Percentiles rank a stretch among this genome's conserved stretches.
Evolutionary conservation across 2,797 vertebrate genomes (phyloP).

Genomic region (Eulemur rubriventer): DNA sequence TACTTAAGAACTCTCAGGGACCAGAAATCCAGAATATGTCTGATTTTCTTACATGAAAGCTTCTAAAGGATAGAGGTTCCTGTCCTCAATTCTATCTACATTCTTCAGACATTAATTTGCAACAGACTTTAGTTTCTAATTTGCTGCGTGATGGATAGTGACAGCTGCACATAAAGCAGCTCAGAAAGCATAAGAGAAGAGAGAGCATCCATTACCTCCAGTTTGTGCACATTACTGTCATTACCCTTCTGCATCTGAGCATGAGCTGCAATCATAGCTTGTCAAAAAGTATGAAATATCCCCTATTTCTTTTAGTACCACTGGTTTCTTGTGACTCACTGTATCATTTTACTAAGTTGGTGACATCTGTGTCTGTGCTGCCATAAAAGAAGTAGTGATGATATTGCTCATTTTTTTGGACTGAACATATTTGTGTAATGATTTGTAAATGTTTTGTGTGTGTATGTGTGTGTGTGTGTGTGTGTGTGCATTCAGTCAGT

Average conservation of each 20-base stretch:
- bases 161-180: background rate
- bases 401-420: background rate
- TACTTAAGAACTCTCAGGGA: background rate
- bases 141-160: background rate
- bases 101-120: background rate
- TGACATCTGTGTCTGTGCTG: background rate
- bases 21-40: background rate
- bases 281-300: constrained; percentile 22
- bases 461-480: background rate
- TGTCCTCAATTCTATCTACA: background rate
- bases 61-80: background rate
- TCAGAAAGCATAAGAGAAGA: background rate
- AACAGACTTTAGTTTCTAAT: background rate
- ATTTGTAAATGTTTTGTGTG: background rate
- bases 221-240: background rate
- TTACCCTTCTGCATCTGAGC: background rate
- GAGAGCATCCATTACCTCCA: background rate
- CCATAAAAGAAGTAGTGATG: background rate
- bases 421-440: background rate
- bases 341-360: background rate
- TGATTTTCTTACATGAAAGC: background rate
- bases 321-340: background rate
- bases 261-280: background rate
- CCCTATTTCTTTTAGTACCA: background rate
- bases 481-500: background rate